These are phyloP conservation scores for Alouatta palliata DNA, from an alignment of 2,113 vertebrate species.

Conservation along the genomic window DNA sequence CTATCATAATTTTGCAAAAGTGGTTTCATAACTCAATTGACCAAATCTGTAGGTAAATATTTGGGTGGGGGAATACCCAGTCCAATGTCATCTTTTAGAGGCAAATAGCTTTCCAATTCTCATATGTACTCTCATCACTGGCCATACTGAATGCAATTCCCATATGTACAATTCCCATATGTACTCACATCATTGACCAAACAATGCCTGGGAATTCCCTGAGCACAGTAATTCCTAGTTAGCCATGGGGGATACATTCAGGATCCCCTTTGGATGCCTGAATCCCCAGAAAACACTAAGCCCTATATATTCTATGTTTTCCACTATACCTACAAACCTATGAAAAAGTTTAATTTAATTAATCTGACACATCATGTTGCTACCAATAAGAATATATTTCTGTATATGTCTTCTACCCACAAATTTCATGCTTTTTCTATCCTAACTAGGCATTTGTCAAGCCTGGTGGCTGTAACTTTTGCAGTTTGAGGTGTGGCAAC, in stretches of 20 bases:
- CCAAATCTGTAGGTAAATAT: background rate
- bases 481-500: background rate
- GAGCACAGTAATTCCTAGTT: background rate
- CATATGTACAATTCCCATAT: background rate
- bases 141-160: background rate
- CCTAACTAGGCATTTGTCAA: background rate
- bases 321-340: background rate
- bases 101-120: background rate
- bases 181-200: background rate
- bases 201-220: background rate
- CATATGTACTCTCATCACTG: background rate
- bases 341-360: background rate
- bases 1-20: too few relatives aligned
- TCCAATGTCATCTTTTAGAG: background rate
- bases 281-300: background rate
- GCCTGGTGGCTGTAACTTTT: background rate
- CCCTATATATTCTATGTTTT: background rate
- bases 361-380: background rate
- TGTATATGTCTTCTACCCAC: background rate
- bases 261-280: background rate
- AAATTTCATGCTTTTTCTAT: background rate
- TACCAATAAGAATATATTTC: background rate
- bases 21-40: background rate
- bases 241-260: background rate
- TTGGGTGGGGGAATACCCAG: too few relatives aligned